Conservation (phyloP, 1,140 invertebrate species). For the Anthonomus grandis region DNA sequence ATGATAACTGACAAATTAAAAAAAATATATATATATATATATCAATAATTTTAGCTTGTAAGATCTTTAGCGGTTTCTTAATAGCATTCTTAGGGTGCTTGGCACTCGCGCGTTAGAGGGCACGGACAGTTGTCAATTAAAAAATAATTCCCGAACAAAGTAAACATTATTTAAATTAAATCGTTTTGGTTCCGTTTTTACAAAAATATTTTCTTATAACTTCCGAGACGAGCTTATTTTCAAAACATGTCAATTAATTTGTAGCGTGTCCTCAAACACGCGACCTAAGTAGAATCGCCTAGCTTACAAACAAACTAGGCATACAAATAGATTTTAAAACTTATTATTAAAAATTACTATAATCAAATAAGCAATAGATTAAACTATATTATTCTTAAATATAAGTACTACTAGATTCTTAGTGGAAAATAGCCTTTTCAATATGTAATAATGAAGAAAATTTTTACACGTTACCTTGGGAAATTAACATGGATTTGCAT, state of each 20-base stretch:
- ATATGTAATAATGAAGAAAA: constrained; percentile 7
- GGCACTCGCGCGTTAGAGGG: neutral
- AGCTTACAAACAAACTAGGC: neutral
- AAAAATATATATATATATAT: too few species aligned
- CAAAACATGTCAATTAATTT: constrained; percentile 10
- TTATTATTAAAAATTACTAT: constrained; percentile 40
- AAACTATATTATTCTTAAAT: constrained; percentile 7
- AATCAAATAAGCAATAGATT: constrained; percentile 46
- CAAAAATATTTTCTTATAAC: too few species aligned
- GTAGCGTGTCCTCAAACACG: neutral
- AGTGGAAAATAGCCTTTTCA: constrained; percentile 21
- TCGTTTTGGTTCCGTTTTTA: too few species aligned
- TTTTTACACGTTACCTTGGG: neutral
- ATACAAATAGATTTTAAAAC: too few species aligned
- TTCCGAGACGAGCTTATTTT: too few species aligned
- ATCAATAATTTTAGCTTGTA: too few species aligned
- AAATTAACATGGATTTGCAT: neutral
- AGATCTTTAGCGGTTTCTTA: too few species aligned
- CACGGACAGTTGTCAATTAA: neutral
- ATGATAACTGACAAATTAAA: constrained; percentile 11
- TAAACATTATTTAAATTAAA: too few species aligned
- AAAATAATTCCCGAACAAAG: neutral
- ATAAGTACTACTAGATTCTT: constrained; percentile 12
- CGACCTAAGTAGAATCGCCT: neutral
- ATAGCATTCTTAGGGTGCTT: neutral